Base-by-base conservation (phyloP, 2,888 invertebrate genomes). In the Trachelus tabidus region DNA sequence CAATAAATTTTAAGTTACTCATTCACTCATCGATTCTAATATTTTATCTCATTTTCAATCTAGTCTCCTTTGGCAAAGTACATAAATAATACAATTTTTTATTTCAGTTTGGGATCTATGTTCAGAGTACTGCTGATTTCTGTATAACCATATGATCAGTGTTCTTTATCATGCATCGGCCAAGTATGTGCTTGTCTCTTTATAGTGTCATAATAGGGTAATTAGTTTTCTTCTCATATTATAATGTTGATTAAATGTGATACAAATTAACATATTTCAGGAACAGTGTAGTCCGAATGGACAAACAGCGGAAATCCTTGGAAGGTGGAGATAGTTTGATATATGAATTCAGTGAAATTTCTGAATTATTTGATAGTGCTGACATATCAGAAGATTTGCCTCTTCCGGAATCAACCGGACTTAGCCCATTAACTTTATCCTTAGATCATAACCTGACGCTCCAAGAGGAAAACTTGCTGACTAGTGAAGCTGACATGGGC, bases 401-500 rank as follows among this genome's bases (percentile, higher is more conserved):
- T 81, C 88, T 88, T 78, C 87, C 88, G 30, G 91, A 91, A 81
- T 87, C 91, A 12, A 88, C 90, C 40, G 88, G 90, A 79, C 87
- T 91, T 37, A 91, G 91, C 80, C 91, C 91, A 68, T 80, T 91
- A 56, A 90, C 90, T 71, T 89, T 89, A 74, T 90, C 91, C 31
- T 81, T 91, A 80, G 89, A 90, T 85, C 89, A 90, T 76, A 87
- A 90, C 74, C 85, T 91, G 23, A 90, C 87, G 3, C 80, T 91
- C 34, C 87, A 91, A 81, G 91, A 91, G 77, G 90, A 91, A 73
- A 89, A 86, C 81, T 77, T 84, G 76, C 83, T 85, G 73, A 85
- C 86, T 11, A 83, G 87, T 33, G 88, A 89, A 78, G 85, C 85
- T 83, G 89, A 87, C 78, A 92, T 92, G 92, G 92, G 92, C 78